Evolutionary conservation across 2,113 vertebrate species (phyloP), one percentile per base, ranked within the genome.

Genomic region (Rhinolophus ferrumequinum): DNA sequence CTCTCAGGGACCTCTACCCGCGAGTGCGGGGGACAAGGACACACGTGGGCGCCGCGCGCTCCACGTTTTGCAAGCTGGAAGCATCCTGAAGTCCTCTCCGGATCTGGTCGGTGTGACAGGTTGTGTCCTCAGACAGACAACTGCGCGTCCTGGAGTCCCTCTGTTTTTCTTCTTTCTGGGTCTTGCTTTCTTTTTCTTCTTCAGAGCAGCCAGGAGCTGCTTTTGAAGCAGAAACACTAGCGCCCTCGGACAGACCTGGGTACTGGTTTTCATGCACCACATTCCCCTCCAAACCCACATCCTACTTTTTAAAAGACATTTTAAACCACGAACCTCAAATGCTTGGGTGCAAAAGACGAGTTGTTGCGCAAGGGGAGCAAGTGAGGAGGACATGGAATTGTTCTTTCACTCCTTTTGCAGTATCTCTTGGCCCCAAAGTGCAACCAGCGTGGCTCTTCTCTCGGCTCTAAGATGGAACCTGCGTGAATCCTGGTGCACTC

Each of bases 41-140:
- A 80, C 95, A 96, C 93, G 52, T 93, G 95, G 94, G 80, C 72
- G 95, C 97, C 97, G 14, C 14, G 52, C 12, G 47, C 47, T 98
- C 87, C 96, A 82, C 94, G 1, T 97, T 94, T 93, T 89, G 94
- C 96, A 91, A 88, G 3, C 98, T 97, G 97, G 88, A 35, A 93
- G 77, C 95, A 91, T 96, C 94, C 96, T 97, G n/a, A 96, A 60
- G 92, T 88, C 96, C 94, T 97, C 97, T 93, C 96, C 81, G 90
- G 96, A 96, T 94, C 96, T 85, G 79, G 85, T 97, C 96, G 76
- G 44, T 92, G 93, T 81, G 90, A 69, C 73, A 89, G 97, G 93
- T 97, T 92, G 90, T 92, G 96, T 97, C 97, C 96, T 88, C 94
- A 69, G 28, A 84, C 85, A 47, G 35, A 54, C 86, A 58, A 90